A percentile compares a stretch with the other conserved stretches of the same genome.
phyloP scores from a whole-genome alignment of 2,888 invertebrate species.

The Dromius quadrimaculatus region DNA sequence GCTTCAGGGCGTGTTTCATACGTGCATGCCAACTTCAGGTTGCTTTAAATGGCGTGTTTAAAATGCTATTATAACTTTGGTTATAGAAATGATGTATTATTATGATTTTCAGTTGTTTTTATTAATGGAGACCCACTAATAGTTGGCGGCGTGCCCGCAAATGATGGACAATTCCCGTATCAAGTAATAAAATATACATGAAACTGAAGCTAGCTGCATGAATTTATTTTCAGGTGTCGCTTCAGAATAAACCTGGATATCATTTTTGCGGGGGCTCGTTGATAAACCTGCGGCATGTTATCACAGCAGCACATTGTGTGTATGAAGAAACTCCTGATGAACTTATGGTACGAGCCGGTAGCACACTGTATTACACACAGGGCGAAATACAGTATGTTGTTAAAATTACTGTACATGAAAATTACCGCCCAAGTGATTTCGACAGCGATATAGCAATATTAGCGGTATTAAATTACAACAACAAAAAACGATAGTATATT shows the following conservation, averaged over 20 bases:
- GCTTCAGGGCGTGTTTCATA: too few species aligned
- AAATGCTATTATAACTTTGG: too few species aligned
- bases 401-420: not conserved
- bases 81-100: too few species aligned
- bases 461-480: too few species aligned
- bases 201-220: not conserved
- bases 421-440: not conserved
- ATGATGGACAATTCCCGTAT: conserved; percentile 7
- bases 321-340: not conserved
- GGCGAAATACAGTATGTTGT: not conserved
- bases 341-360: conserved; percentile 2
- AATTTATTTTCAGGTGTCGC: conserved; percentile 2
- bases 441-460: conserved; percentile 12
- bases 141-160: not conserved
- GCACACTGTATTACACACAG: not conserved
- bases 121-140: conserved; percentile 7
- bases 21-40: too few species aligned
- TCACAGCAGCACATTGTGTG: conserved; percentile 16
- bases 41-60: too few species aligned
- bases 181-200: conserved; percentile 1
- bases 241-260: not conserved
- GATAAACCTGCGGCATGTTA: not conserved
- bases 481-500: too few species aligned
- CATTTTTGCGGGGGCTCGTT: conserved; percentile 16
- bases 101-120: not conserved